Base-by-base conservation (phyloP, 2,888 invertebrate species). In the Cephus nigrinus region DNA sequence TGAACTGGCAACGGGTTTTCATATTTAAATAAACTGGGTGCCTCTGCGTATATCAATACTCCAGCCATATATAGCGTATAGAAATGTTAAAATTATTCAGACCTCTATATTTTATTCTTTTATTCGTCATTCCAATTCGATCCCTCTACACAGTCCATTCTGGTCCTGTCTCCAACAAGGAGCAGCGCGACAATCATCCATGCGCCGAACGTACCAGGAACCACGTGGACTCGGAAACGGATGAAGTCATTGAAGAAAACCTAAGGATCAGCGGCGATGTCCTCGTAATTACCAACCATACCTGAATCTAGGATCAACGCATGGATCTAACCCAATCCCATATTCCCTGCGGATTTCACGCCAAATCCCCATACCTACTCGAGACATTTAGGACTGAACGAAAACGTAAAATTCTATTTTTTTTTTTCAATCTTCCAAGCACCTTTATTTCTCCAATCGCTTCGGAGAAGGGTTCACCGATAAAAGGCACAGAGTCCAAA, bases 1-100 rank as follows among this genome's bases (percentile, higher is more conserved):
- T n/a, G 71, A 33, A 32, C 71, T 71, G 55, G 33, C 31, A 34
- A 74, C 4, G 74, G 34, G 30, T 74, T 74, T 74, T 74, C 74
- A 34, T 34, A 34, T 74, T 74, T 12, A 74, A 74, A 74, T 33
- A 35, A 23, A 12, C 71, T 12, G 36, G 33, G 3, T 72, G 40
- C 31, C 75, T 76, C 69, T 75, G 12, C 72, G 68, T 55, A 55
- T 55, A 55, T 55, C 55, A 55, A 55, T 23, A 55, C 55, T 55
- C 23, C 55, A 55, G 23, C 9, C 9, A 9, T 55, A 9, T 55
- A 55, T 55, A 55, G 23, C 9, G 9, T 55, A 23, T 23, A 2
- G 55, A 55, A 55, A 55, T 55, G 1, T 23, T 15, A 55, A 55
- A 55, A 55, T 23, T 55, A 55, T 55, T 55, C 55, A 23, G 23